Evolutionary conservation across 2,888 invertebrate genomes (phyloP), one percentile per base, ranked within the genome.

Genomic region (Cryptocephalus moraei): DNA sequence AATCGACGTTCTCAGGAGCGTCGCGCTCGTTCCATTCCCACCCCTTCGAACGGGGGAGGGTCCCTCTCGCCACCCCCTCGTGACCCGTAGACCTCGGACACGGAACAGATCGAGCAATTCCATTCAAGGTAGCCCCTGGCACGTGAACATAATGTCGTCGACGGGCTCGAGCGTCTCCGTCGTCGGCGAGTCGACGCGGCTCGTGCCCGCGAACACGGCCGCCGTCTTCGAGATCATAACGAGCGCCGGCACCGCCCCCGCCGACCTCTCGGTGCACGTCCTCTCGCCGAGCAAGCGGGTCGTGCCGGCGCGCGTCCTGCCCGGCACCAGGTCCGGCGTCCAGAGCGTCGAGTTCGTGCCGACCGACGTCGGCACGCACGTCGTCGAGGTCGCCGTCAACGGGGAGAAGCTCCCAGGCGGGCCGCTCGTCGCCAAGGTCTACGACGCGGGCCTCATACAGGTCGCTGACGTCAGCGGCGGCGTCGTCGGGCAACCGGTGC

Each of bases 391-490:
- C 12, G 74, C 82, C 50, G 89, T 94, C 55, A 89, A 85, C 56
- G 94, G 93, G 52, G 86, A 91, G 62, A 90, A 91, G 72, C 75
- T 96, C 60, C 83, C 87, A 55, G 90, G 89, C 45, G 91, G 91
- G 13, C 94, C 94, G 10, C 79, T 94, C 54, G 82, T 91, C 51
- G 92, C 93, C 59, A 92, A 94, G 75, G 94, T 92, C 41, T 96
- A 94, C 73, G 93, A 95, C 70, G 85, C 94, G 54, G 86, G 89
- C 56, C 79, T 93, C 55, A 94, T 97, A 65, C 86, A 89, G 75
- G 91, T 97, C 56, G 90, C 93, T 46, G 92, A 95, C 68, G 88
- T 96, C 33, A 87, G 91, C 60, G 91, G 88, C 62, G 95, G 93
- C 50, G 84, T 91, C 52, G 92, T 96, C 36, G 95, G 95, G 46